Percentiles rank a stretch among this genome's conserved stretches.
Conservation (phyloP, 2,888 invertebrate species). For the Clostera curtula region DNA sequence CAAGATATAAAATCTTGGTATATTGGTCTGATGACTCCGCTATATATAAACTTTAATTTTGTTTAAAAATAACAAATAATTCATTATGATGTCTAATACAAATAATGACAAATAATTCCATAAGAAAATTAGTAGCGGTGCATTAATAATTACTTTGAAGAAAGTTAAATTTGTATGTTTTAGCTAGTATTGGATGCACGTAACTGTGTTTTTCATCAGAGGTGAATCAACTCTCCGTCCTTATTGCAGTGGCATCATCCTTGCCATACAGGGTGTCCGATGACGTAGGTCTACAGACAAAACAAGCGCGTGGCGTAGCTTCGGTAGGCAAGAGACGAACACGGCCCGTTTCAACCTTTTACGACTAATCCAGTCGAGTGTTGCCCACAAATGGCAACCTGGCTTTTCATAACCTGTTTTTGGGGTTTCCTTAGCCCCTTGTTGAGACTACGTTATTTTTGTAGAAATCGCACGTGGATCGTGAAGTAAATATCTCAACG, state of each 20-base stretch:
- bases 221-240: constrained; percentile 49
- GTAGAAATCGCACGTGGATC: constrained; percentile 34
- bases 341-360: constrained; percentile 69
- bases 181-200: constrained; percentile 13
- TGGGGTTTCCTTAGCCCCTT: constrained; percentile 68
- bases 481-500: constrained; percentile 16
- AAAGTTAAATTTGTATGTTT: too few species aligned
- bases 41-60: too few species aligned
- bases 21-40: too few species aligned
- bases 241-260: constrained; percentile 50
- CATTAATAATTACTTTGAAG: too few species aligned
- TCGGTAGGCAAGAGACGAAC: constrained; percentile 55
- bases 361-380: constrained; percentile 70
- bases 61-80: too few species aligned
- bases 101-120: too few species aligned
- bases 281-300: constrained; percentile 57
- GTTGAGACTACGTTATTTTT: constrained; percentile 41
- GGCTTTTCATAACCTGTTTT: constrained; percentile 72
- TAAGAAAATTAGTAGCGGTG: too few species aligned
- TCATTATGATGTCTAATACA: too few species aligned
- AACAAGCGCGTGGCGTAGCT: constrained; percentile 54
- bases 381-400: constrained; percentile 66
- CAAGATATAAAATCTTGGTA: too few species aligned
- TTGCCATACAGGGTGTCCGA: constrained; percentile 51
- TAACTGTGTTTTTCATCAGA: constrained; percentile 27